Evolutionary conservation across 1,140 invertebrate genomes (phyloP).

Genomic region (Pseudomyrmex pallidus): DNA sequence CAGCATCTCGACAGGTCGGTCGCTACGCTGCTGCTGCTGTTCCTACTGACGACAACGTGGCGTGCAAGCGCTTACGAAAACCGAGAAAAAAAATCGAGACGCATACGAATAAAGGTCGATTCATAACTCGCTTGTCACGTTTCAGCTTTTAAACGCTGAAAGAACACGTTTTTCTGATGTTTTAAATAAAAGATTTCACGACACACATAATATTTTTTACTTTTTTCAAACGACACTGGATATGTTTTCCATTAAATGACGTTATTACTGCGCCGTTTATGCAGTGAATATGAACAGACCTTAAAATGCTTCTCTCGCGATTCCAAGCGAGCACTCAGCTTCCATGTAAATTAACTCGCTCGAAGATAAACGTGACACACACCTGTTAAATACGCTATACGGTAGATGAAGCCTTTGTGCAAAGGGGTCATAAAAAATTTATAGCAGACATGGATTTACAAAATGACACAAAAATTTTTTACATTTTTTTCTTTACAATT

Average conservation of each 20-base stretch:
- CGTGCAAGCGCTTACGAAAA: not conserved
- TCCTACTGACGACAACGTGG: not conserved
- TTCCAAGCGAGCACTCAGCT: conserved; percentile 2
- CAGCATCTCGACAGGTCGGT: not conserved
- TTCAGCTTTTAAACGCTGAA: not conserved
- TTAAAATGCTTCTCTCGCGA: conserved; percentile 27
- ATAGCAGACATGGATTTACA: not conserved
- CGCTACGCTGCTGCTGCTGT: not conserved
- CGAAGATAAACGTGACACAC: conserved; percentile 26
- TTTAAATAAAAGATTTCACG: no score
- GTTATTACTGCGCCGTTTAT: conserved; percentile 20
- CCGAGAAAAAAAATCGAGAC: no score
- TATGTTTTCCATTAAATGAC: conserved; percentile 12
- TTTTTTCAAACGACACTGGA: not conserved
- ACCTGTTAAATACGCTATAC: conserved; percentile 36
- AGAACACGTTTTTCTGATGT: no score
- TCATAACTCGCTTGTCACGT: not conserved
- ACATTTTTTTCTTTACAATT: not conserved
- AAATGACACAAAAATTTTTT: not conserved
- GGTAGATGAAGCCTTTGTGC: not conserved
- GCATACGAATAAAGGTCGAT: not conserved
- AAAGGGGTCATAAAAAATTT: conserved; percentile 18
- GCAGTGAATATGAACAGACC: conserved; percentile 37
- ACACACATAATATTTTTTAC: no score
- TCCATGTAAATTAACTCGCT: conserved; percentile 39